Percentiles rank a stretch among this genome's conserved stretches.
Evolutionary conservation across 2,113 vertebrate genomes (phyloP).

Genomic region (Bufo gargarizans): DNA sequence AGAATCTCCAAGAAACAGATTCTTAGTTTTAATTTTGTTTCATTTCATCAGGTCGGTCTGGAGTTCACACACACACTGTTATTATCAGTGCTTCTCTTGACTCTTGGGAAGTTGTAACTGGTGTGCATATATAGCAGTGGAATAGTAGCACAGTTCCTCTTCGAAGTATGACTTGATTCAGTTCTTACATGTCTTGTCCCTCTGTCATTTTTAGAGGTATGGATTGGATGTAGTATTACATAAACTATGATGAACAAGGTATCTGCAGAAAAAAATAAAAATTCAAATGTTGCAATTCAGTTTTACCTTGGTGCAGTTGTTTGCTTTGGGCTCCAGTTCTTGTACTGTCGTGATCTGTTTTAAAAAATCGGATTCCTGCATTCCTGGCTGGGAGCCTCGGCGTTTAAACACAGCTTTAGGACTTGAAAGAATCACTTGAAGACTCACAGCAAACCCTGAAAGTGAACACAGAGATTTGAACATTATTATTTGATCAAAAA

Average conservation of each 20-base stretch:
- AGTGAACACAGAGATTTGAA: not conserved
- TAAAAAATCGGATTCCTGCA: conserved; percentile 99
- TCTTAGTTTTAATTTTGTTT: not conserved
- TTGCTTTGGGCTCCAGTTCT: conserved; percentile 94
- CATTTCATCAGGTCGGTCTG: not conserved
- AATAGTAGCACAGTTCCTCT: conserved; percentile 5
- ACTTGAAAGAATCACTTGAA: conserved; percentile 91
- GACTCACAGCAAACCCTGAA: conserved; percentile 94
- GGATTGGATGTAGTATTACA: conserved; percentile 48
- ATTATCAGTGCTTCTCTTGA: conserved; percentile 25
- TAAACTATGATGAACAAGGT: conserved; percentile 33
- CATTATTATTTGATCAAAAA: conserved; percentile 1
- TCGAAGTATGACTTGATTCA: conserved; percentile 28
- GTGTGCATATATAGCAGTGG: not conserved
- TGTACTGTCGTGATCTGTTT: conserved; percentile 95
- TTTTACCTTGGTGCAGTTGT: conserved; percentile 93
- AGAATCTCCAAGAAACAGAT: not conserved
- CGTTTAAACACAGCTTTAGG: conserved; percentile 94
- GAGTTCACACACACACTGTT: not conserved
- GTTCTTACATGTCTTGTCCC: conserved; percentile 31
- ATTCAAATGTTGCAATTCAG: not conserved
- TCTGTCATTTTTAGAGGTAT: conserved; percentile 45
- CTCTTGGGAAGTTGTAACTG: conserved; percentile 17
- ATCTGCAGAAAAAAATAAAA: rapidly evolving
- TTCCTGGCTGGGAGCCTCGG: conserved; percentile 93